Conservation (phyloP, 2,797 vertebrate species). For the Brachyrhaphis roseni region DNA sequence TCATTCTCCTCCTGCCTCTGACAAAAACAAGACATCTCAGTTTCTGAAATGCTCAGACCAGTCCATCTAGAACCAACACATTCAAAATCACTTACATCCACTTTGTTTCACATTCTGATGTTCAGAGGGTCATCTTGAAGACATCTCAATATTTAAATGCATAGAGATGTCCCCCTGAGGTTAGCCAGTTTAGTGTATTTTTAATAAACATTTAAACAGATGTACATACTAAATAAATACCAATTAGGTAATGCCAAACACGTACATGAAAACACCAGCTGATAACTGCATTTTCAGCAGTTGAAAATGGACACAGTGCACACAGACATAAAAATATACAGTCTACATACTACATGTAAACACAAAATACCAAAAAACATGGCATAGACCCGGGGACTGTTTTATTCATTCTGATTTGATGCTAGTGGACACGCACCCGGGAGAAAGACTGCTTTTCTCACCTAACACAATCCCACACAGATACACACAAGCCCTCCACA, state of each 20-base stretch:
- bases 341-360: slow-evolving; percentile 12
- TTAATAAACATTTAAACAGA: not conserved
- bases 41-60: not conserved
- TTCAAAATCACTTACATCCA: not conserved
- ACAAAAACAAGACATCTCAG: not conserved
- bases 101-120: not conserved
- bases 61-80: not conserved
- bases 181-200: not conserved
- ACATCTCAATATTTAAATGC: not conserved
- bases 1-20: not conserved
- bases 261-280: not conserved
- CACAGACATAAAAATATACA: not conserved
- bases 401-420: slow-evolving; percentile 81
- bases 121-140: not conserved
- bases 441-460: slow-evolving; percentile 75
- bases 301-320: not conserved
- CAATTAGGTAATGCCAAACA: not conserved
- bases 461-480: slow-evolving; percentile 60
- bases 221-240: not conserved
- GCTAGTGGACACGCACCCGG: slow-evolving; percentile 73
- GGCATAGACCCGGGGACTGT: slow-evolving; percentile 53
- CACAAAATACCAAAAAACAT: slow-evolving; percentile 43
- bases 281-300: no score
- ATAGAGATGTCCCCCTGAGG: not conserved
- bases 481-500: slow-evolving; percentile 47